Base-by-base conservation (phyloP, 1,140 invertebrate genomes). In the Hesperophylax magnus region DNA sequence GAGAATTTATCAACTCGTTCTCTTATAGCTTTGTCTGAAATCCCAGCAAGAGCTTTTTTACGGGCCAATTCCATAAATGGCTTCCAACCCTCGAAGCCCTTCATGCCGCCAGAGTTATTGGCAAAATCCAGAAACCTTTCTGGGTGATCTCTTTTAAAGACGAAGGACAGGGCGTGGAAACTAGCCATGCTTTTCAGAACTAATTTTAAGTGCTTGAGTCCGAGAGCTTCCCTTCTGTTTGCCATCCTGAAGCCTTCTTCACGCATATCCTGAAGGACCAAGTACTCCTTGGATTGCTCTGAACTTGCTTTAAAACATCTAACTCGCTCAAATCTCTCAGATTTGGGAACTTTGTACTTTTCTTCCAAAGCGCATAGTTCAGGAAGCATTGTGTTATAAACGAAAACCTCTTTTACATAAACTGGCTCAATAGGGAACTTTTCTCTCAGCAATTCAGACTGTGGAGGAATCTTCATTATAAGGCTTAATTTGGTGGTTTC, bases 201-300 rank as follows among this genome's bases (percentile, higher is more conserved):
- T 7, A 86, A 78, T 22, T 88, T 88, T 0, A 91, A 85, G 74
- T 91, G 89, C 1, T 89, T 85, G 11, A 89, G 82, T 58, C 91
- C 85, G 2, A 93, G 82, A 2, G 91, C 91, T 77, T 87, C 86
- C 20, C 87, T 84, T 69, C 91, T 86, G 82, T 92, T 90, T 3
- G 85, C 87, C 88, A 92, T 92, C 14, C 86, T 86, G 78, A 90
- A 93, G 3, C 89, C 90, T n/a, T 85, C 85, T 9, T 85, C 84
- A 14, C 84, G 81, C n/a, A 92, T 82, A 82, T 93, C 92, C 76
- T 93, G 92, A 85, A 93, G 88, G 3, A 89, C 87, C 3, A 91
- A 87, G 11, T 90, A 22, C 52, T 84, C 82, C 58, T 78, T 60
- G 7, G 60, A 24, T 92, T 93, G 31, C 34, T 72, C 78, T 14